Conservation (phyloP, 1,140 invertebrate genomes). For the Achroia grisella region DNA sequence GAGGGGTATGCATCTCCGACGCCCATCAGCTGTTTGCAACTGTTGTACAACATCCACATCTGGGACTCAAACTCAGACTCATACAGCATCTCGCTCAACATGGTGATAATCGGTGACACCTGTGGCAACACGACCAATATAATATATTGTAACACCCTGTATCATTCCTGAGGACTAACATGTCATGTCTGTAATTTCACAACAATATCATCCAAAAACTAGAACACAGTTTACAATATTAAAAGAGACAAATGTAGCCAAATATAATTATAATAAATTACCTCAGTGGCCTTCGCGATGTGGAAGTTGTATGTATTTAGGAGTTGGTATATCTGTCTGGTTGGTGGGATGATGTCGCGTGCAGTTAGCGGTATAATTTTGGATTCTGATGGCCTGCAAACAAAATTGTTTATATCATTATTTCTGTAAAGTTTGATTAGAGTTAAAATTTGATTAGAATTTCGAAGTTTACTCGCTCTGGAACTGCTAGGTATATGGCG, state of each 20-base stretch:
- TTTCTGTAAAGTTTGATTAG: too few relatives aligned
- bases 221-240: too few relatives aligned
- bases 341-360: constrained; percentile 90
- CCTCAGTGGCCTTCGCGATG: constrained; percentile 87
- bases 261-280: constrained; percentile 40
- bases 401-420: too few relatives aligned
- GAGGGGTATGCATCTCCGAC: constrained; percentile 92
- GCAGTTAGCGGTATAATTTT: constrained; percentile 84
- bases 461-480: too few relatives aligned
- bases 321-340: constrained; percentile 92
- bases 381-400: constrained; percentile 82
- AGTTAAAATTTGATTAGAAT: too few relatives aligned
- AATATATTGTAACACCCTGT: too few relatives aligned
- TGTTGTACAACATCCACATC: constrained; percentile 96
- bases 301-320: constrained; percentile 91
- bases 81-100: constrained; percentile 91
- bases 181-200: too few relatives aligned
- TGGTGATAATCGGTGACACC: constrained; percentile 81
- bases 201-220: too few relatives aligned
- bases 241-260: too few relatives aligned
- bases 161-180: too few relatives aligned
- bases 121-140: constrained; percentile 19
- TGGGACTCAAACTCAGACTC: constrained; percentile 97
- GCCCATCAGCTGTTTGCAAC: constrained; percentile 90
- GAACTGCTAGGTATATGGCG: too few relatives aligned